phyloP scores from a whole-genome alignment of 1,140 invertebrate species.

The Temnothorax longispinosus region DNA sequence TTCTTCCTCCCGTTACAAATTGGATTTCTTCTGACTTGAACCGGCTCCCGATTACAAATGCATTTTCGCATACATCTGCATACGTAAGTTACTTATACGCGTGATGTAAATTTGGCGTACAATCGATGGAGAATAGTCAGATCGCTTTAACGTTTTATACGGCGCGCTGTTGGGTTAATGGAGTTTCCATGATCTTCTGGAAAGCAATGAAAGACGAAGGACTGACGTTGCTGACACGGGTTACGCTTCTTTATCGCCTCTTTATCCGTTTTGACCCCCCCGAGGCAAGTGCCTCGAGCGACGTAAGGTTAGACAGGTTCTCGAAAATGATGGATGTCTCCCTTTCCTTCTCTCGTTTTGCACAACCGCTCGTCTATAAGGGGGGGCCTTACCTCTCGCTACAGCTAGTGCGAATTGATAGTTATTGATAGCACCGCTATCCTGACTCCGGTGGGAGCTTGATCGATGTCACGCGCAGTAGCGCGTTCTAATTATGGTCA shows the following conservation, averaged over 20 bases:
- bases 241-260: slow-evolving; percentile 72
- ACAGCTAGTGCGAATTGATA: slow-evolving; percentile 75
- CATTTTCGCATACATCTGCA: slow-evolving; percentile 31
- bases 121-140: slow-evolving; percentile 34
- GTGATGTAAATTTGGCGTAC: slow-evolving; percentile 24
- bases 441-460: slow-evolving; percentile 76
- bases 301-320: slow-evolving; percentile 73
- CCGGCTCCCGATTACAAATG: not conserved
- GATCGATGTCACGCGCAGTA: slow-evolving; percentile 81
- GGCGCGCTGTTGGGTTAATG: slow-evolving; percentile 55
- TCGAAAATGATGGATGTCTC: slow-evolving; percentile 77
- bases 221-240: slow-evolving; percentile 72
- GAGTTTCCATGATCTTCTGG: slow-evolving; percentile 68
- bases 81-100: slow-evolving; percentile 42
- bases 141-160: slow-evolving; percentile 57
- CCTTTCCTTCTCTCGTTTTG: slow-evolving; percentile 67
- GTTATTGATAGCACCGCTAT: slow-evolving; percentile 79
- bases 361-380: slow-evolving; percentile 62
- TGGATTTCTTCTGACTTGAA: slow-evolving; percentile 34
- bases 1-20: slow-evolving; percentile 7
- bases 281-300: slow-evolving; percentile 66
- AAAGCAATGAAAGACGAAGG: slow-evolving; percentile 70
- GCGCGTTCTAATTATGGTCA: slow-evolving; percentile 81
- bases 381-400: slow-evolving; percentile 34
- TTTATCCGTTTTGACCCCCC: slow-evolving; percentile 70